Evolutionary conservation across 2,797 vertebrate species (phyloP).

Genomic region (Hemitrygon akajei): DNA sequence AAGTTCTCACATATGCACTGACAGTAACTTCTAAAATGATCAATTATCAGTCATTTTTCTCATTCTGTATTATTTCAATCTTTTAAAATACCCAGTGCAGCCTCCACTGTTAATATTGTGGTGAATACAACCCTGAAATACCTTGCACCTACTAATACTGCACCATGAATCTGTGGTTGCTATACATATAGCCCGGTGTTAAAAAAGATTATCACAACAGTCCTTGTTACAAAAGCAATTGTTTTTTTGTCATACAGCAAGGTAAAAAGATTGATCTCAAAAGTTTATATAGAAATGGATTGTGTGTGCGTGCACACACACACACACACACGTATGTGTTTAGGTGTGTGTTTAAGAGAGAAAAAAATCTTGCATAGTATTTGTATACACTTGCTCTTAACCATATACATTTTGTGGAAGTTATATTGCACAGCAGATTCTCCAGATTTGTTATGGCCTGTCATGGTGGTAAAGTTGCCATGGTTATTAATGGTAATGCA

Average conservation of each 20-base stretch:
- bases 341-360: neutral
- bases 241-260: neutral
- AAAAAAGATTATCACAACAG: neutral
- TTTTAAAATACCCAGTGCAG: too few relatives aligned
- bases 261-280: neutral
- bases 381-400: neutral
- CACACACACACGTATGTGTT: neutral
- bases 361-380: neutral
- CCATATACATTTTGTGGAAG: neutral
- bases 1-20: neutral
- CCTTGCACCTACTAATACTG: too few relatives aligned
- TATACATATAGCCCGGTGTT: neutral
- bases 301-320: neutral
- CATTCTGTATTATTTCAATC: neutral
- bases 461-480: neutral
- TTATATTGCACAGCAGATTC: neutral
- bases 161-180: too few relatives aligned
- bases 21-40: neutral
- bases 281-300: neutral
- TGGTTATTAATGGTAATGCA: conserved; percentile 12
- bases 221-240: neutral
- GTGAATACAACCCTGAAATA: too few relatives aligned
- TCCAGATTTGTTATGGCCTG: neutral
- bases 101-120: too few relatives aligned
- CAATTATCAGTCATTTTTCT: too few relatives aligned